Base-by-base conservation (phyloP, 1,140 invertebrate genomes). In the Dryas iulia region DNA sequence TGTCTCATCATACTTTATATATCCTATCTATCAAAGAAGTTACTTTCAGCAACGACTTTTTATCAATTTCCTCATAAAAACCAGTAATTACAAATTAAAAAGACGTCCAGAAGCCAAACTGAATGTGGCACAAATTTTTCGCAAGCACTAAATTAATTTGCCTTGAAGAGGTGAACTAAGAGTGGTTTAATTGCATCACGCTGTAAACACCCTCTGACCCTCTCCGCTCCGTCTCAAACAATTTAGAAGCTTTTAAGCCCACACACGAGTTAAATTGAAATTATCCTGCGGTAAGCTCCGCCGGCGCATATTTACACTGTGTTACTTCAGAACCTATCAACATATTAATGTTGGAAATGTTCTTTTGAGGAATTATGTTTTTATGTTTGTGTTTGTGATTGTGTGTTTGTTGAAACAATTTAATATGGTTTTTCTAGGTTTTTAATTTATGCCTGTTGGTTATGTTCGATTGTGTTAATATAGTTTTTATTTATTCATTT, bases 231-330 rank as follows among this genome's bases (percentile, higher is more conserved):
- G 53, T 56, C 53, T 56, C 24, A 26, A 56, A 56, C 53, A 56
- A 56, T 56, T 56, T 56, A 26, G 53, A 56, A 56, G 53, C 53
- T 56, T 56, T 56, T 56, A 56, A 14, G 53, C 12, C 53, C 24
- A 12, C 53, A 56, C 53, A 56, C 53, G 53, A 56, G 53, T 56
- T 56, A 56, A 56, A 56, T 26, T 56, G 24, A 56, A 56, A 56
- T 56, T 56, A 56, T 56, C 24, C 23, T 56, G 53, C 53, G 53
- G 53, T 26, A 10, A 47, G 53, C 53, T 56, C 24, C 24, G 53
- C 53, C 24, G 24, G 24, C 14, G 24, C n/a, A 56, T 56, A 56
- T 56, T 56, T 56, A 56, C 53, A 56, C 23, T 5, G 12, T 25
- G 25, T 56, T 56, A 26, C 24, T 56, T 56, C 25, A 21, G 39